phyloP scores from a whole-genome alignment of 2,113 vertebrate species.

The Corythornis cristatus region DNA sequence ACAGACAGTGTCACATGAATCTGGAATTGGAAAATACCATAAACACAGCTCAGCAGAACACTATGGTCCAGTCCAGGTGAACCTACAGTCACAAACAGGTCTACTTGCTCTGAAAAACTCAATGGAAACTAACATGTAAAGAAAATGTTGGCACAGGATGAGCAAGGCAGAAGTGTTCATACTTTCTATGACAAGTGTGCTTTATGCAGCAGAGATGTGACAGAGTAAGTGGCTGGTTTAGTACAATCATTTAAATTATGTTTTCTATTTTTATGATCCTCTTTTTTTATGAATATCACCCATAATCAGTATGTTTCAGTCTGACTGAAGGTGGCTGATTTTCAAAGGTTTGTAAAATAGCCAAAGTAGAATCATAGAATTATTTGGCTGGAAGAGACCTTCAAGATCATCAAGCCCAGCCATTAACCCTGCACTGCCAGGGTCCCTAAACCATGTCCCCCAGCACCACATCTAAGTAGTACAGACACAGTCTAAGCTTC shows the following conservation, averaged over 20 bases:
- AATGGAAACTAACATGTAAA: not conserved
- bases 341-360: not conserved
- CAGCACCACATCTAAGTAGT: not conserved
- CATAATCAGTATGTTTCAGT: not conserved
- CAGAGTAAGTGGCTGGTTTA: not conserved
- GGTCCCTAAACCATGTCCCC: too few species aligned
- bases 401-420: too few species aligned
- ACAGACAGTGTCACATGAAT: not conserved
- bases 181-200: not conserved
- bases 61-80: rapidly evolving
- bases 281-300: not conserved
- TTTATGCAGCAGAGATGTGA: not conserved
- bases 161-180: not conserved
- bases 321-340: not conserved
- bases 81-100: too few species aligned
- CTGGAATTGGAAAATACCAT: not conserved
- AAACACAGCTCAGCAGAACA: not conserved
- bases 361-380: not conserved
- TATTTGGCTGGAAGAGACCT: too few species aligned
- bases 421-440: too few species aligned
- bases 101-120: not conserved
- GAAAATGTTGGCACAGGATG: not conserved
- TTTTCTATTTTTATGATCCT: not conserved
- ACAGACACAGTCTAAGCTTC: not conserved
- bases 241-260: not conserved